Conservation (phyloP, 2,113 vertebrate species). For the Leucoraja erinaceus region DNA sequence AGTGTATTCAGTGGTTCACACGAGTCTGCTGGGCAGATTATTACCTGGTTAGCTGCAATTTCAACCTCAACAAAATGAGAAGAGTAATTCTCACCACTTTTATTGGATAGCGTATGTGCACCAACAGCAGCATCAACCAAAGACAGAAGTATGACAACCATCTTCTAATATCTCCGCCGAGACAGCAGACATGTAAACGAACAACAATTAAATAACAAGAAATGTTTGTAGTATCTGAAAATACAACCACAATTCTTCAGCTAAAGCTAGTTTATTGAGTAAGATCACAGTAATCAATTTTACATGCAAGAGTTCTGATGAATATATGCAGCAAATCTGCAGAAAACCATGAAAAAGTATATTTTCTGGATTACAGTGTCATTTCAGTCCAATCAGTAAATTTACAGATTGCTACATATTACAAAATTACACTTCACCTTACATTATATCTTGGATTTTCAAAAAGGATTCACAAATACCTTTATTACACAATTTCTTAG, state of each 20-base stretch:
- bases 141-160: no score
- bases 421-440: neutral
- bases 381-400: neutral
- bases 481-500: neutral
- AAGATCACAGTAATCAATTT: neutral
- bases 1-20: neutral
- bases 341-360: neutral
- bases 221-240: neutral
- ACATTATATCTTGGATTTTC: neutral
- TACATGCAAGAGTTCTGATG: neutral
- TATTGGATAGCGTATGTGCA: no score
- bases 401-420: no score
- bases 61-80: no score
- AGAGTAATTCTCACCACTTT: no score
- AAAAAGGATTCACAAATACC: neutral
- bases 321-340: neutral
- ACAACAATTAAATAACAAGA: neutral
- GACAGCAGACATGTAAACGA: no score
- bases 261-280: neutral
- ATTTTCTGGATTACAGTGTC: neutral
- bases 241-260: neutral
- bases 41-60: neutral
- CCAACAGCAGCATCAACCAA: no score
- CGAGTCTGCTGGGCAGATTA: neutral
- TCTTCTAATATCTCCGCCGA: no score